phyloP scores from a whole-genome alignment of 2,797 vertebrate species.

The Sciurus carolinensis region DNA sequence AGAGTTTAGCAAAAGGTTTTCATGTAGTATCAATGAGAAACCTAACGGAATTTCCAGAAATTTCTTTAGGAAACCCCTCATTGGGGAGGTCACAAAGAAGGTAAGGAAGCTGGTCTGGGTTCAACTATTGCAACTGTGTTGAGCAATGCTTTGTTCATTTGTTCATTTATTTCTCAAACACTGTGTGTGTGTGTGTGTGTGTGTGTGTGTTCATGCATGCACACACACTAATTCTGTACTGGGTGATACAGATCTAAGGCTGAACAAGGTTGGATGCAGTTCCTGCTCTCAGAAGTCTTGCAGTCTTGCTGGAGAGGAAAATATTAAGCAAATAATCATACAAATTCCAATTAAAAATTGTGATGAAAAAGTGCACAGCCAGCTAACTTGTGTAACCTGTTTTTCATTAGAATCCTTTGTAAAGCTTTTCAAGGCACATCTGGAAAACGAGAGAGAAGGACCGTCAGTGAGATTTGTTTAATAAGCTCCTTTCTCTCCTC shows the following conservation, averaged over 20 bases:
- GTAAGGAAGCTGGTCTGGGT: neutral
- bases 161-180: neutral
- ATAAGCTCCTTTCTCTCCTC: neutral
- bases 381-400: neutral
- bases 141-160: neutral
- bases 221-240: neutral
- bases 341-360: neutral
- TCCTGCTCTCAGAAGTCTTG: neutral
- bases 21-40: neutral
- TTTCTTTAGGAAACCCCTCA: neutral
- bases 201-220: neutral
- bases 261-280: neutral
- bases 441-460: constrained; percentile 53
- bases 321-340: neutral
- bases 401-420: constrained; percentile 73
- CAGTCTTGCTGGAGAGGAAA: neutral
- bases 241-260: neutral
- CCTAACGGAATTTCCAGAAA: neutral
- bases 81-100: neutral
- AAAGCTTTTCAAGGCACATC: neutral
- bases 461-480: neutral
- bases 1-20: constrained; percentile 23
- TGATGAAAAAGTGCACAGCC: neutral
- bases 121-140: neutral
- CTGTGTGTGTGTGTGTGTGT: neutral